Conservation (phyloP, 2,797 vertebrate genomes). For the Anguilla pacifica region DNA sequence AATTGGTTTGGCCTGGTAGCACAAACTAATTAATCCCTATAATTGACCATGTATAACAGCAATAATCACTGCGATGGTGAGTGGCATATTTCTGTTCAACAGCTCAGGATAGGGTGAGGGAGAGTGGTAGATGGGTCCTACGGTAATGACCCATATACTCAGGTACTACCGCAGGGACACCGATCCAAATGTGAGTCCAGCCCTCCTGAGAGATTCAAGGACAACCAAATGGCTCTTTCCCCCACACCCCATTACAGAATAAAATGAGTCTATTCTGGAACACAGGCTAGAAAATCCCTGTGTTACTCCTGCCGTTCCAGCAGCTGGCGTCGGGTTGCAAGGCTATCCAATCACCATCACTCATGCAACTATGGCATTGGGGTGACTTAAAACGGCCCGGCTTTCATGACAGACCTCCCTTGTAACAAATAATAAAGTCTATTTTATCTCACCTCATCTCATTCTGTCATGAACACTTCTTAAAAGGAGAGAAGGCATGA, state of each 20-base stretch:
- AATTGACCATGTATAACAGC: background rate
- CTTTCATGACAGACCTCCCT: background rate
- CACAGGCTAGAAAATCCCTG: background rate
- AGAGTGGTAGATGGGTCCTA: background rate
- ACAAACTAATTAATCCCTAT: background rate
- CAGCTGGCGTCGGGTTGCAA: background rate
- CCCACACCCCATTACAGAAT: conserved; percentile 13
- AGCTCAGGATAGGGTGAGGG: background rate
- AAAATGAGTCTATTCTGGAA: conserved; percentile 8
- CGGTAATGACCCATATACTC: conserved; percentile 31
- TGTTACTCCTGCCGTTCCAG: background rate
- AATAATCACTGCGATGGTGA: background rate
- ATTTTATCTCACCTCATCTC: background rate
- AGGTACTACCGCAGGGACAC: background rate
- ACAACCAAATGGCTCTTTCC: conserved; percentile 33
- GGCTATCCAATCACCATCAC: background rate
- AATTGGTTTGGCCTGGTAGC: background rate
- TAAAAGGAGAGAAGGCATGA: background rate
- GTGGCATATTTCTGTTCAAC: background rate
- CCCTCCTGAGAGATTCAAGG: conserved; percentile 31
- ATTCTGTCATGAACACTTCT: background rate
- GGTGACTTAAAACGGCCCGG: background rate
- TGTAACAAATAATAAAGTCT: too few species aligned
- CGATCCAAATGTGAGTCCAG: background rate
- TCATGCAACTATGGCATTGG: background rate